Percentiles rank a stretch among this genome's conserved stretches.
phyloP scores from a whole-genome alignment of 2,888 invertebrate species.

The Coelopa pilipes region DNA sequence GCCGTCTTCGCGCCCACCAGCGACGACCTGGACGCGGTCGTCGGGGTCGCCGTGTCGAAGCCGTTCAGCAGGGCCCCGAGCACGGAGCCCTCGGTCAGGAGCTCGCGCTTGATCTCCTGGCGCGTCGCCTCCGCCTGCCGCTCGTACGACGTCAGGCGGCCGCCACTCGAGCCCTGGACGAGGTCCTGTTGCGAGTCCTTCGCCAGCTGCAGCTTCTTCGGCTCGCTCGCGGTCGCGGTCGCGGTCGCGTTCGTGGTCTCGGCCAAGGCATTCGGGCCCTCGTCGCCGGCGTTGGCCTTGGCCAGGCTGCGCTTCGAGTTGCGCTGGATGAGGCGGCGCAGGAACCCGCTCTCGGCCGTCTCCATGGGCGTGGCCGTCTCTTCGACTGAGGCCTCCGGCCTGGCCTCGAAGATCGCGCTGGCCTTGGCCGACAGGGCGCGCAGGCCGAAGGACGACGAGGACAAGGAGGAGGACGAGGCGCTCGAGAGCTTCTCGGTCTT shows the following conservation, averaged over 20 bases:
- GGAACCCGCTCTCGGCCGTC: constrained; percentile 71
- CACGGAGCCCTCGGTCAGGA: constrained; percentile 68
- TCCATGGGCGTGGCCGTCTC: constrained; percentile 41
- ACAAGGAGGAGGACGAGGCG: neutral
- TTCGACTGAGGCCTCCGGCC: constrained; percentile 44
- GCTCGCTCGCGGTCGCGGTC: constrained; percentile 45
- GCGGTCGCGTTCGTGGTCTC: too few relatives aligned
- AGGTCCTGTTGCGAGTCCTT: neutral
- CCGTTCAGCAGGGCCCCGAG: constrained; percentile 47
- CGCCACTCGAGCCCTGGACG: constrained; percentile 42
- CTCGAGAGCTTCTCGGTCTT: neutral
- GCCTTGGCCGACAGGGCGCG: constrained; percentile 51
- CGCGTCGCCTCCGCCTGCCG: constrained; percentile 58
- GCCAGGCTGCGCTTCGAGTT: constrained; percentile 79
- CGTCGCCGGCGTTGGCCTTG: constrained; percentile 62
- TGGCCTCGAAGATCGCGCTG: constrained; percentile 51
- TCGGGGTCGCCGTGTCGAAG: neutral
- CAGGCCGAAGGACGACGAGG: constrained; percentile 28
- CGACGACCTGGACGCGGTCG: neutral
- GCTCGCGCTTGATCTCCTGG: constrained; percentile 66
- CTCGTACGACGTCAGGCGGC: constrained; percentile 55
- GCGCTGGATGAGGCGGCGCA: constrained; percentile 75
- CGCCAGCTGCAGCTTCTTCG: constrained; percentile 58
- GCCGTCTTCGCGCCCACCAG: constrained; percentile 35
- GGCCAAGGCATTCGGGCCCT: constrained; percentile 43